Base-by-base conservation (phyloP, 2,113 vertebrate genomes). In the Tylochromis polylepis region DNA sequence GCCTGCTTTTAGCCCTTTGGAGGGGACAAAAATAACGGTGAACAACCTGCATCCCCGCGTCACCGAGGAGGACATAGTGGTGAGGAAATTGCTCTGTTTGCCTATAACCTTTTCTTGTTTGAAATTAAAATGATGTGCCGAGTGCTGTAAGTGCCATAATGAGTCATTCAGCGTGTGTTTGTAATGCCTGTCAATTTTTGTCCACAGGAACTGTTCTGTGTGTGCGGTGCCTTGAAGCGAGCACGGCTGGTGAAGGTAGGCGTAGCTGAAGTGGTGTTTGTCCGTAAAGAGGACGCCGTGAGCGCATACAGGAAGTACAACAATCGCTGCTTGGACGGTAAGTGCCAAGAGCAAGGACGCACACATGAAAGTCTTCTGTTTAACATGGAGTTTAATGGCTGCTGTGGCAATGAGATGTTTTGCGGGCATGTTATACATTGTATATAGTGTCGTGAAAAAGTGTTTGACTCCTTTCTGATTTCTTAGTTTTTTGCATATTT, bases 291-390 rank as follows among this genome's bases (percentile, higher is more conserved):
- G 9, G 99, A 99, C 10, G 99, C 99, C 3, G 97, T 99, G 86
- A 97, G 97, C 2, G 99, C 99, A 0, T 99, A 99, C 93, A 98
- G 98, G 95, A 99, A 99, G 92, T 99, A 99, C 91, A 99, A 99
- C 96, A 99, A 99, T 91, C 97, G 99, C 83, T 99, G 98, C 91
- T 95, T 99, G 95, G 99, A 99, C 0, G 99, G 99, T 99, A 94
- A 96, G 96, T 78, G 59, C 80, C 36, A 10, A 11, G n/a, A 31
- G 84, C 80, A 85, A 90, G 59, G 90, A 67, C 29, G 2, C 62
- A 29, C 36, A 24, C 18, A 75, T 46, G 11, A 78, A 18, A 41
- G 9, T 3, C 9, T 31, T 79, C 27, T 79, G 81, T 82, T 81
- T 79, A 58, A 12, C 60, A 38, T 85, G 36, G 8, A 78, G 20